These are phyloP conservation scores for Montipora cactus DNA, from an alignment of 64 coral and sea anemone species.

Conservation along the genomic window DNA sequence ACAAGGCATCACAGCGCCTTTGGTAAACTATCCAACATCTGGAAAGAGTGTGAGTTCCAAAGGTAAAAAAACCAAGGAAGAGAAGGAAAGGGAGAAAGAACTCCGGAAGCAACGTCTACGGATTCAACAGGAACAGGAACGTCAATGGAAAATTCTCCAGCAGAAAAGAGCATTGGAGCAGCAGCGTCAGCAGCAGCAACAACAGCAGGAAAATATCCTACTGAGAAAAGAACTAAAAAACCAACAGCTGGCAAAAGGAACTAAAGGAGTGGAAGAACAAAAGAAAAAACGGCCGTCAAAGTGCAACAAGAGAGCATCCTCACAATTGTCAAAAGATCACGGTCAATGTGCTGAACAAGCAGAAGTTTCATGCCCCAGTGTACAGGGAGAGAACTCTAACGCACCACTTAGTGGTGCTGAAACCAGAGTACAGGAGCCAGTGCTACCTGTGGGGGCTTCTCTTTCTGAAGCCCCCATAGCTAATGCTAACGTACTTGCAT, in stretches of 20 bases:
- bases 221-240: slow-evolving; percentile 85
- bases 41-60: slow-evolving; percentile 49
- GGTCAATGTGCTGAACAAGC: background rate
- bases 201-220: slow-evolving; percentile 84
- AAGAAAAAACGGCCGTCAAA: slow-evolving; percentile 78
- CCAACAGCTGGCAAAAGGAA: slow-evolving; percentile 86
- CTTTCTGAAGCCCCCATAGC: slow-evolving; percentile 24
- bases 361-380: background rate
- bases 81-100: slow-evolving; percentile 94
- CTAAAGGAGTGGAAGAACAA: slow-evolving; percentile 69
- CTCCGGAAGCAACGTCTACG: slow-evolving; percentile 76
- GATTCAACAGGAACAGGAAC: slow-evolving; percentile 93
- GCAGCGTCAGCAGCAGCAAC: slow-evolving; percentile 92
- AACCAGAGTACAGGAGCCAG: background rate
- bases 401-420: background rate
- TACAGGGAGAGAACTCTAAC: background rate
- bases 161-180: slow-evolving; percentile 92
- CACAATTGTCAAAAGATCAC: slow-evolving; percentile 9
- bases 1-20: slow-evolving; percentile 11
- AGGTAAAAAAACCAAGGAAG: slow-evolving; percentile 86
- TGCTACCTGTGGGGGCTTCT: background rate
- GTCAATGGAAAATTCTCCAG: slow-evolving; percentile 94
- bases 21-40: background rate
- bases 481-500: slow-evolving; percentile 42
- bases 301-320: background rate